Conservation (phyloP, 2,888 invertebrate species). For the Anarsia innoxiella region DNA sequence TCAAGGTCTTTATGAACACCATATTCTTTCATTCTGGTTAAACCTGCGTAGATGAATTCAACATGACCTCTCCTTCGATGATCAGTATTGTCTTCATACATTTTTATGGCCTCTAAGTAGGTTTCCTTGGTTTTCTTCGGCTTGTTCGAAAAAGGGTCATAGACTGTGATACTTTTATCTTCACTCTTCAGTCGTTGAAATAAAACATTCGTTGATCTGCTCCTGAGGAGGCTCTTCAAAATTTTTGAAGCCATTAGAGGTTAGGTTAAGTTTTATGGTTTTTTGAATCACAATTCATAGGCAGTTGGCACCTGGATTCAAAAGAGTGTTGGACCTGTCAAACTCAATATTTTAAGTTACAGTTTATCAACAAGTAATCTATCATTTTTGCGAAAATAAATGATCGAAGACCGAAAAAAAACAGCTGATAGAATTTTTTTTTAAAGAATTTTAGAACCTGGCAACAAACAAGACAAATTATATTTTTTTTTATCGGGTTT, state of each 20-base stretch:
- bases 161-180: constrained; percentile 50
- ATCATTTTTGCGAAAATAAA: no score
- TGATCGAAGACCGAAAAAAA: no score
- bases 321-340: no score
- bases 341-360: no score
- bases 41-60: constrained; percentile 94
- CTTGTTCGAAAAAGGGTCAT: constrained; percentile 64
- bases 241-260: constrained; percentile 53
- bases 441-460: no score
- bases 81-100: constrained; percentile 79
- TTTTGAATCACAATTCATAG: no score
- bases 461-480: no score
- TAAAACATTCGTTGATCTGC: constrained; percentile 33
- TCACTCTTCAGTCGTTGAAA: constrained; percentile 51
- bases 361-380: no score
- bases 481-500: no score
- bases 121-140: constrained; percentile 78
- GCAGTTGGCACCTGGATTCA: no score
- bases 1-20: constrained; percentile 91
- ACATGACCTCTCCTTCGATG: constrained; percentile 88
- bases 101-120: constrained; percentile 83
- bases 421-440: no score
- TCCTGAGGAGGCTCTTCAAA: constrained; percentile 39
- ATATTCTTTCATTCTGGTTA: constrained; percentile 91
- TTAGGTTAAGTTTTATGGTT: no score